A percentile compares a stretch with the other conserved stretches of the same genome.
phyloP scores from a whole-genome alignment of 2,797 vertebrate genomes.

The Sorex maritimensis region DNA sequence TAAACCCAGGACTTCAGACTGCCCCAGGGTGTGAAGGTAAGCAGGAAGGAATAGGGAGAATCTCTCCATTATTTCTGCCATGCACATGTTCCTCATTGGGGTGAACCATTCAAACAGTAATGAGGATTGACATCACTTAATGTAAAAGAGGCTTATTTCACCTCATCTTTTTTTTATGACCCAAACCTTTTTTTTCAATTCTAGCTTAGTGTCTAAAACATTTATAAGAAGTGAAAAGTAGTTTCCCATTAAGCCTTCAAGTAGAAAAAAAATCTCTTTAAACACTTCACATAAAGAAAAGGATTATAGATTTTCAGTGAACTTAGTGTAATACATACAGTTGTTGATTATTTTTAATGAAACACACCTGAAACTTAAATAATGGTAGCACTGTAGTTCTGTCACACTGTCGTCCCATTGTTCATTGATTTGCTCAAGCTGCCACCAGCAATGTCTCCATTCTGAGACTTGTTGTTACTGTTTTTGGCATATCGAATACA shows the following conservation, averaged over 20 bases:
- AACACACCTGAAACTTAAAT: too few species aligned
- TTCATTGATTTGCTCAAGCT: too few species aligned
- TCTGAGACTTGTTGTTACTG: too few species aligned
- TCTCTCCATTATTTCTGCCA: too few species aligned
- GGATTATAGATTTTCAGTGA: too few species aligned
- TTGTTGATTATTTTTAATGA: too few species aligned
- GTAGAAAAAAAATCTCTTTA: slow-evolving; percentile 47
- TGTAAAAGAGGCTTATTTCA: slow-evolving; percentile 1
- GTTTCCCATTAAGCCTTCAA: slow-evolving; percentile 63
- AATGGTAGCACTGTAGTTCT: too few species aligned
- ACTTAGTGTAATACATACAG: too few species aligned
- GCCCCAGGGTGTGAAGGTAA: background rate
- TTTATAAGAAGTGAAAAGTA: slow-evolving; percentile 36
- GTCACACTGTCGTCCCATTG: too few species aligned
- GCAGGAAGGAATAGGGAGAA: background rate
- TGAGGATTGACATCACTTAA: background rate
- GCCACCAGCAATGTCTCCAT: too few species aligned
- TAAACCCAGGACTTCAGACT: background rate
- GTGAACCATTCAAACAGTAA: background rate
- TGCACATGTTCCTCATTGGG: background rate
- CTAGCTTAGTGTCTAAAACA: slow-evolving; percentile 48
- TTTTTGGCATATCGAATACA: too few species aligned
- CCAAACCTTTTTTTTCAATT: background rate
- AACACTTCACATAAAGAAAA: slow-evolving; percentile 78
- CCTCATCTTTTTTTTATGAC: background rate